Base-by-base conservation (phyloP, 2,113 vertebrate species). In the Plestiodon gilberti region DNA sequence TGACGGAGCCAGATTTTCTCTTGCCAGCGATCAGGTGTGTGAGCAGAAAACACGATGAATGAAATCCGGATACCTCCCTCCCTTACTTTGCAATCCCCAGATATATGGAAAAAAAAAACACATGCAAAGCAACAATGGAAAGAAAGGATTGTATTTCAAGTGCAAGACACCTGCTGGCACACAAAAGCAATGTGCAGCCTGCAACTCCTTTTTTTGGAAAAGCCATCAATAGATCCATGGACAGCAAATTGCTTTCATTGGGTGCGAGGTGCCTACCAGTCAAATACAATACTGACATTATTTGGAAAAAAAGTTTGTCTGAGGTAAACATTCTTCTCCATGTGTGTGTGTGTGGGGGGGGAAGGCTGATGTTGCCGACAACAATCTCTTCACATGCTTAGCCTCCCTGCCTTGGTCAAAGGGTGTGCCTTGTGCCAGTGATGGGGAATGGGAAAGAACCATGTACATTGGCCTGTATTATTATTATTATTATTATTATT, bases 1-100 rank as follows among this genome's bases (percentile, higher is more conserved):
- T 61, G 77, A 81, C 79, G 83, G 91, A 92, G 91, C 84, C 78
- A 86, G 74, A 92, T 79, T 88, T 92, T 57, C 67, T 90, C 76
- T 84, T 80, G 40, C 71, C 69, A 87, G 57, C 70, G 73, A 81
- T 85, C 87, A 83, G 84, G 28, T 88, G 55, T 89, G 89, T 90
- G 82, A 79, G 86, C 70, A 62, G 55, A 87, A 93, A 91, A 89
- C 55, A 88, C 78, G 55, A 64, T 78, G 89, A 78, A 93, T 87
- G 48, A 88, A 86, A 69, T 33, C n/a, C 1, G 64, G 30, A 82
- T 65, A 18, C 28, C 25, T 61, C 40, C 1, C 1, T 38, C 30
- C 30, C 48, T 79, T 61, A 23, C 23, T 17, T 20, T 48, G 43
- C 43, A 5, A 48, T 48, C 43, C 43, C 43, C 43, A 48, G 43